phyloP scores from a whole-genome alignment of 2,888 invertebrate species.

The Oligia strigilis region DNA sequence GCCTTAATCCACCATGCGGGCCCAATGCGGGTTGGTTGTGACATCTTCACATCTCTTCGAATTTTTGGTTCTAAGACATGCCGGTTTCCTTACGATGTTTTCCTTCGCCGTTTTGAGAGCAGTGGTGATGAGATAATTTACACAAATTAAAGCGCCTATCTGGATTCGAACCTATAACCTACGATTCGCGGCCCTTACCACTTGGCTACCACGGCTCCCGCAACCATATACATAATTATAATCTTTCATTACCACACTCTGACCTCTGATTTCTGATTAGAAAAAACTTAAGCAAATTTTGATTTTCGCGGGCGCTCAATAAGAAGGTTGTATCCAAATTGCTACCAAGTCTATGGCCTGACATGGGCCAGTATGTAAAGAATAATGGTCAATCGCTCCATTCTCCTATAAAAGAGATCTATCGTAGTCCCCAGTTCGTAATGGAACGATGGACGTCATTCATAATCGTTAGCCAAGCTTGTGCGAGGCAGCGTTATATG shows the following conservation, averaged over 20 bases:
- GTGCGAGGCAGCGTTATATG: conserved; percentile 30
- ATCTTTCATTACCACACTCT: too few relatives aligned
- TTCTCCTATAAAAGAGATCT: conserved; percentile 50
- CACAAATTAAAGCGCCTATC: neutral
- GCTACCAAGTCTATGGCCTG: neutral
- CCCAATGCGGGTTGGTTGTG: neutral
- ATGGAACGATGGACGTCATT: conserved; percentile 50
- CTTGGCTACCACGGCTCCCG: too few relatives aligned
- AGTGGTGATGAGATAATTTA: neutral
- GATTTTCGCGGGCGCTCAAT: neutral
- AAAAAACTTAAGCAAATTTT: neutral
- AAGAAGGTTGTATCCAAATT: neutral
- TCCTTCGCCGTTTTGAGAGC: neutral
- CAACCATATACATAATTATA: neutral
- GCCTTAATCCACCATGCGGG: neutral
- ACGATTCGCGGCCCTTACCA: too few relatives aligned
- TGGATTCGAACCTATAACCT: neutral
- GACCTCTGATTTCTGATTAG: neutral
- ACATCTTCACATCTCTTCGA: neutral
- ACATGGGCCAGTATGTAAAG: conserved; percentile 35
- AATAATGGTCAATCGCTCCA: conserved; percentile 32
- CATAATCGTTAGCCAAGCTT: conserved; percentile 53
- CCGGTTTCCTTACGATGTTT: neutral
- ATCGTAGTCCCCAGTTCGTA: conserved; percentile 40
- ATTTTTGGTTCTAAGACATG: neutral